Evolutionary conservation across 2,888 invertebrate genomes (phyloP).

Genomic region (Nyleta sp.): DNA sequence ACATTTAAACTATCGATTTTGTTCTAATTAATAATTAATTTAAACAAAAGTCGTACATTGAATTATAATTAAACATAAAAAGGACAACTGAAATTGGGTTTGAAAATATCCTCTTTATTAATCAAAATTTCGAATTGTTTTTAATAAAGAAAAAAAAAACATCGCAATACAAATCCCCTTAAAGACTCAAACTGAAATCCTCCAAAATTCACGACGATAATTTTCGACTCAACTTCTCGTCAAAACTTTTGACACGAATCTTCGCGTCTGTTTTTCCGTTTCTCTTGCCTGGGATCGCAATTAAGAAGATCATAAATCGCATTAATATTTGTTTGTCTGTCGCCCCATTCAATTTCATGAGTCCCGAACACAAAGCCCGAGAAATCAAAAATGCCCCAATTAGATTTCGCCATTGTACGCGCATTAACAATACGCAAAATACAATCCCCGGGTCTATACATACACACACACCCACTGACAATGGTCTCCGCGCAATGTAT

Average conservation of each 20-base stretch:
- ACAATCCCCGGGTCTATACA: conserved; percentile 5
- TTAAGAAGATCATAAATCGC: conserved; percentile 17
- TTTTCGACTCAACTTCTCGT: not conserved
- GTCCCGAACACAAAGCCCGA: not conserved
- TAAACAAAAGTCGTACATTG: too few relatives aligned
- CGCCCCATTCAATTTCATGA: conserved; percentile 8
- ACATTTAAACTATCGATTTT: too few relatives aligned
- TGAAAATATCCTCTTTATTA: too few relatives aligned
- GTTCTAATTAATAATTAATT: too few relatives aligned
- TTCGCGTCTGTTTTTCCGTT: conserved; percentile 8
- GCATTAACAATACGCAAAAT: conserved; percentile 27
- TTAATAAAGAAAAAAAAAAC: too few relatives aligned
- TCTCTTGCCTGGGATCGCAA: not conserved
- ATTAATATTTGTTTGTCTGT: conserved; percentile 9
- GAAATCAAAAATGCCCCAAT: conserved; percentile 14
- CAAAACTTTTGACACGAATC: conserved; percentile 21
- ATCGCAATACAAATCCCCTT: too few relatives aligned
- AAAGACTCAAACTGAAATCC: not conserved
- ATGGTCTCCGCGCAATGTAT: conserved; percentile 30
- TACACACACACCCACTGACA: not conserved
- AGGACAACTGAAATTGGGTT: too few relatives aligned
- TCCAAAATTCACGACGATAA: not conserved
- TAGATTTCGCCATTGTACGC: conserved; percentile 22
- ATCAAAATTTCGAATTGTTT: too few relatives aligned
- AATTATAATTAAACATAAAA: too few relatives aligned